These are phyloP conservation scores for Amphiprion clarkii DNA, from an alignment of 2,797 vertebrate species.

Conservation along the genomic window DNA sequence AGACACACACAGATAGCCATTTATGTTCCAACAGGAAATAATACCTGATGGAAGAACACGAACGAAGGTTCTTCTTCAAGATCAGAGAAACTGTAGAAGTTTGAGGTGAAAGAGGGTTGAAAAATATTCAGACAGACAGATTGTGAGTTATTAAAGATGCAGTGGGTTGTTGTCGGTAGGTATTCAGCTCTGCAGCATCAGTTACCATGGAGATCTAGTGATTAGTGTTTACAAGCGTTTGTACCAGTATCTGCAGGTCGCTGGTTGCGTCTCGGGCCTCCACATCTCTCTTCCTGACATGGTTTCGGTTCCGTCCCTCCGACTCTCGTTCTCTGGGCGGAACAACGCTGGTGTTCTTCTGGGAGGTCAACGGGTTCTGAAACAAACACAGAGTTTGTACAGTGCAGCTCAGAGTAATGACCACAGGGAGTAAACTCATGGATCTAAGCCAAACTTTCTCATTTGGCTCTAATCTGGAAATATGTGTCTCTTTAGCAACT, in stretches of 20 bases:
- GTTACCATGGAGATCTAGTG: too few species aligned
- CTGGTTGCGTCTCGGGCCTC: conserved; percentile 72
- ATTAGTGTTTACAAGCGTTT: conserved; percentile 2
- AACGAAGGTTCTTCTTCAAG: background rate
- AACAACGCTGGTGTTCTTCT: conserved; percentile 83
- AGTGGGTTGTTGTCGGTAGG: too few species aligned
- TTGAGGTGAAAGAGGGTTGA: too few species aligned
- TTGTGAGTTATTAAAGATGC: too few species aligned
- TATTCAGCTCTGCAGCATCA: too few species aligned
- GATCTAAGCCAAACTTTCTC: background rate
- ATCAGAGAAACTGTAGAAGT: too few species aligned
- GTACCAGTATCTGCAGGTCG: conserved; percentile 89
- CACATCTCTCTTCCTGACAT: conserved; percentile 74
- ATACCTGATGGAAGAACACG: background rate
- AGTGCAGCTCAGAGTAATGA: background rate
- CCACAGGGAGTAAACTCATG: background rate
- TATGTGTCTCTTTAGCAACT: too few species aligned
- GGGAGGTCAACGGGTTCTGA: conserved; percentile 73
- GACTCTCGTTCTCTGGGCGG: conserved; percentile 77
- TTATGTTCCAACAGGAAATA: too few species aligned
- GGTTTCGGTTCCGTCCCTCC: conserved; percentile 78
- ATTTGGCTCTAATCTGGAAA: too few species aligned
- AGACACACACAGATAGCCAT: conserved; percentile 37
- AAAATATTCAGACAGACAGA: too few species aligned
- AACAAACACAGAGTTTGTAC: background rate